Conservation (phyloP, 2,113 vertebrate genomes). For the Craseonycteris thonglongyai region DNA sequence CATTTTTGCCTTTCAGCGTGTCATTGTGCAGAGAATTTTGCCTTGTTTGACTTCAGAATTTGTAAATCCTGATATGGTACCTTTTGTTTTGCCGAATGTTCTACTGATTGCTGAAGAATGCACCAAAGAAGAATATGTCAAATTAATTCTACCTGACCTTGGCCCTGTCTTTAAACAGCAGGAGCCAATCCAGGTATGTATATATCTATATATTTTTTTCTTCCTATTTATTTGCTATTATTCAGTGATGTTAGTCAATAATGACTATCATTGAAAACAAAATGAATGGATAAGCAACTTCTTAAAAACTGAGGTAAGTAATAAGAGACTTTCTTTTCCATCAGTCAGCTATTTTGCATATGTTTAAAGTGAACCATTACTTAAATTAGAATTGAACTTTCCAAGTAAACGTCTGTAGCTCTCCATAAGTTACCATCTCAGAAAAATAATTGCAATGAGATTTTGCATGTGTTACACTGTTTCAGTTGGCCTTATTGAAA, state of each 20-base stretch:
- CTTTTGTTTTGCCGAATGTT: conserved; percentile 97
- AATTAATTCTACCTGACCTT: conserved; percentile 94
- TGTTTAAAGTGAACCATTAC: background rate
- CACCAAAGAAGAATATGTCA: conserved; percentile 96
- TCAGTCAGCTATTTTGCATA: background rate
- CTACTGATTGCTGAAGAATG: conserved; percentile 97
- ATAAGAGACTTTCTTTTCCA: background rate
- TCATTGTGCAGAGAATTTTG: conserved; percentile 93
- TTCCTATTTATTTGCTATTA: conserved; percentile 38
- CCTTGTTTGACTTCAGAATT: conserved; percentile 95
- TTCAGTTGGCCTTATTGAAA: background rate
- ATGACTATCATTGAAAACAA: background rate
- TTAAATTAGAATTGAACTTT: conserved; percentile 10
- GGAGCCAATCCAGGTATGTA: conserved; percentile 94
- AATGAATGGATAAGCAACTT: background rate
- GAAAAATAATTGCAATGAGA: background rate
- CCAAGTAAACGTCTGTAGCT: background rate
- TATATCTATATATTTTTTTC: background rate
- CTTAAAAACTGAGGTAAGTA: conserved; percentile 3
- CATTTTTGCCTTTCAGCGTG: conserved; percentile 83
- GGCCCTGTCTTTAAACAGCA: conserved; percentile 97
- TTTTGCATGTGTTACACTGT: background rate
- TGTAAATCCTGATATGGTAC: conserved; percentile 98
- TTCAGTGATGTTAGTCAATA: background rate
- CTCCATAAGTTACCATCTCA: background rate